phyloP scores from a whole-genome alignment of 2,888 invertebrate species.

The Yponomeuta evonymella region DNA sequence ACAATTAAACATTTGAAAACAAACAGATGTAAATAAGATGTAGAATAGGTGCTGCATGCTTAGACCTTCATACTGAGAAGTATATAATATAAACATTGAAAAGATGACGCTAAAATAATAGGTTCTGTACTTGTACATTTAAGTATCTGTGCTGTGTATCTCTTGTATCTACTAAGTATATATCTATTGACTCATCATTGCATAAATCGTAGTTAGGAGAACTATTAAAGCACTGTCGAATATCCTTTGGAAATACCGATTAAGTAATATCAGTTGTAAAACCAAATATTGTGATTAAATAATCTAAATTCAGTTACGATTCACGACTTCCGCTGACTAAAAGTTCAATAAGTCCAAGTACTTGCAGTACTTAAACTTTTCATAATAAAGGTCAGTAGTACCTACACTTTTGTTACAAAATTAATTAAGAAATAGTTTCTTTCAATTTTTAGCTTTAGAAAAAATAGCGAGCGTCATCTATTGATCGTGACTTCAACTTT shows the following conservation, averaged over 20 bases:
- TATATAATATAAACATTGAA: too few relatives aligned
- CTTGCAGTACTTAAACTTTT: not conserved
- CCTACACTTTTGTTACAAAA: not conserved
- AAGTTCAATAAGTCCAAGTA: not conserved
- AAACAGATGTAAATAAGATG: too few relatives aligned
- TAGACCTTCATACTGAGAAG: too few relatives aligned
- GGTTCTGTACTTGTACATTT: too few relatives aligned
- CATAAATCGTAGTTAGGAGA: not conserved
- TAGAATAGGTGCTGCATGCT: too few relatives aligned
- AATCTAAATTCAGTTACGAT: not conserved
- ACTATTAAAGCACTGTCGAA: not conserved
- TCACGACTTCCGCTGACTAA: not conserved
- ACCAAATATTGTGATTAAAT: not conserved
- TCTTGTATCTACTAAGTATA: too few relatives aligned
- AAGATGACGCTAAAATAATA: too few relatives aligned
- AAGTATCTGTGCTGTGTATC: too few relatives aligned
- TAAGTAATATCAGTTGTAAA: not conserved
- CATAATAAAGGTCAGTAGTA: not conserved
- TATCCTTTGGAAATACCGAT: not conserved
- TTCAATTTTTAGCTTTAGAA: too few relatives aligned
- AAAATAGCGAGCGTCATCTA: not conserved
- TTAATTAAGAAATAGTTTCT: not conserved
- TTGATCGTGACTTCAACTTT: conserved; percentile 35
- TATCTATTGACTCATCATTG: not conserved
- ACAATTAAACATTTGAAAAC: too few relatives aligned